Evolutionary conservation across 2,888 invertebrate genomes (phyloP), one percentile per base, ranked within the genome.

Genomic region (Ellobium chinense): DNA sequence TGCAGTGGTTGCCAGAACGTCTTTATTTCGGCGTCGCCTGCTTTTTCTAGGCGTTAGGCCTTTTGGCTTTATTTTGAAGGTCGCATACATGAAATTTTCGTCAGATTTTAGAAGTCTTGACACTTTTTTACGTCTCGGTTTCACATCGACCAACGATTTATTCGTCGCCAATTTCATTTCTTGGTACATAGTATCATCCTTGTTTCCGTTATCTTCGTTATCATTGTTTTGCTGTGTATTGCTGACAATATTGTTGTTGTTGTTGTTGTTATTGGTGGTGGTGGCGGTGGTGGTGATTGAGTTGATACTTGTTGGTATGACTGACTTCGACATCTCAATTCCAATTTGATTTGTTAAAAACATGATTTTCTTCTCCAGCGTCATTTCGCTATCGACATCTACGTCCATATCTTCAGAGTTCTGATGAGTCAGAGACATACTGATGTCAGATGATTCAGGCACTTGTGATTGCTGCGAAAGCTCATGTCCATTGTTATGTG

Each of bases 21-120:
- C 78, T 21, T 66, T 73, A n/a, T n/a, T n/a, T 21, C 79, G 54
- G 2, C 54, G 37, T 27, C 63, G 31, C 54, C 75, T 27, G 24
- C 56, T 73, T 58, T 76, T 76, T 21, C 75, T 75, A 21, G 68
- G 69, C 7, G 62, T 70, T 1, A 69, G 56, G 12, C 73, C 73
- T 66, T 74, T 73, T 2, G 85, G 87, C n/a, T 82, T 78, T 18
- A 87, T 84, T 21, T 88, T 85, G 69, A 90, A 90, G 18, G 89
- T 89, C 0, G 89, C 89, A 78, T 89, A 90, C 46, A 89, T 82
- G 70, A 90, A 89, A 70, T 89, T 88, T 29, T 88, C 85, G 37
- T 82, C 82, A 5, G 88, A 85, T 68, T 89, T 90, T 18, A 90
- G 84, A 27, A 88, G 81, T 63, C 90, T 87, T 5, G 86, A 88